phyloP scores from a whole-genome alignment of 2,113 vertebrate species.

The Heloderma charlesbogerti region DNA sequence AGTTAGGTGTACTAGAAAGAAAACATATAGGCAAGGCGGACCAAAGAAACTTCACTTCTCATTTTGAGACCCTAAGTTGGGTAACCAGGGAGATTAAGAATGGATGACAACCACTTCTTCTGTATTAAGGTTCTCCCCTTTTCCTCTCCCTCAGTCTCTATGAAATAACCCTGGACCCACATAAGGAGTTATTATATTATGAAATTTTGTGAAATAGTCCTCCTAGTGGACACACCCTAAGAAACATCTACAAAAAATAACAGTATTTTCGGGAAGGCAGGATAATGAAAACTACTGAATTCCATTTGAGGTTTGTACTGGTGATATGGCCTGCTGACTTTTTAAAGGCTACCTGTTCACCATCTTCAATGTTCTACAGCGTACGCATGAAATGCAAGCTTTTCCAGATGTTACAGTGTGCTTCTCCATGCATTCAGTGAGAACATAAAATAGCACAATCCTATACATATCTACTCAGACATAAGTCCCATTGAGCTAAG shows the following conservation, averaged over 20 bases:
- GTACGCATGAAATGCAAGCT: background rate
- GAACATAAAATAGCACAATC: background rate
- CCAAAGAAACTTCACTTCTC: background rate
- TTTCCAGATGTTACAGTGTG: too few species aligned
- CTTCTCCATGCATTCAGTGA: background rate
- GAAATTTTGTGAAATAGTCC: background rate
- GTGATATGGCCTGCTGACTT: background rate
- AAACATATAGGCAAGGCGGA: background rate
- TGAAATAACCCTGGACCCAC: too few species aligned
- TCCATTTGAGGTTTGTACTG: background rate
- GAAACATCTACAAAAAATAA: background rate
- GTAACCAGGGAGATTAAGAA: background rate
- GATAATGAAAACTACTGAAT: background rate
- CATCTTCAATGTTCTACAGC: background rate
- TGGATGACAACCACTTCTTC: background rate
- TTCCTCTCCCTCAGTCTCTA: too few species aligned
- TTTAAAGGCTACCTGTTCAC: background rate
- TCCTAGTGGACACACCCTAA: background rate
- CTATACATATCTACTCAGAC: too few species aligned
- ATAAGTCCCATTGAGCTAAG: too few species aligned
- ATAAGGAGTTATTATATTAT: too few species aligned
- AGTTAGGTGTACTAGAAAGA: background rate
- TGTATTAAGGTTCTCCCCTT: too few species aligned
- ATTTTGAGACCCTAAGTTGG: background rate
- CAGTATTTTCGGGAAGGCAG: background rate